These are phyloP conservation scores for Lasioglossum calceatum DNA, from an alignment of 2,888 invertebrate genomes.

Conservation along the genomic window DNA sequence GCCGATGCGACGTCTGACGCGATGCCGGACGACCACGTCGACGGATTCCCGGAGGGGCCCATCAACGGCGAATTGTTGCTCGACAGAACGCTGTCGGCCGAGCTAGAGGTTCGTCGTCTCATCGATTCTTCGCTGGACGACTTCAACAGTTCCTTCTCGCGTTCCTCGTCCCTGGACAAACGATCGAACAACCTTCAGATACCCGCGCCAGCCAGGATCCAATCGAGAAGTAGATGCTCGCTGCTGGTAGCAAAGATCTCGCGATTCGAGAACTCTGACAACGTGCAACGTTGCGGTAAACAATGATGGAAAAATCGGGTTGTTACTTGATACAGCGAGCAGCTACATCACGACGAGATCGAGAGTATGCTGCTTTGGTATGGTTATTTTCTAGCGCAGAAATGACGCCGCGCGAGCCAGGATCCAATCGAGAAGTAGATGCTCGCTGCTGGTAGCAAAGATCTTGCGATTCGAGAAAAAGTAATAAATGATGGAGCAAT, in stretches of 20 bases:
- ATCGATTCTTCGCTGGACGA: conserved; percentile 88
- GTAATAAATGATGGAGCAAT: neutral
- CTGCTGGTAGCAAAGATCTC: neutral
- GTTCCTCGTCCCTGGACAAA: conserved; percentile 87
- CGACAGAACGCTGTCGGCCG: conserved; percentile 87
- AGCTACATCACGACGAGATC: neutral
- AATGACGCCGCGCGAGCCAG: no score
- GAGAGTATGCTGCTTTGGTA: no score
- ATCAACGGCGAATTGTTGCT: conserved; percentile 85
- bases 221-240: conserved; percentile 1
- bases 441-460: neutral
- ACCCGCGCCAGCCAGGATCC: neutral
- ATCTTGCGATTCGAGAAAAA: neutral
- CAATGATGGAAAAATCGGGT: no score
- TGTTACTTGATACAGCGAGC: neutral
- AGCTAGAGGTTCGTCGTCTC: conserved; percentile 87
- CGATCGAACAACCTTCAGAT: neutral
- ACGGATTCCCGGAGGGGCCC: conserved; percentile 79
- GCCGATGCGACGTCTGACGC: conserved; percentile 76
- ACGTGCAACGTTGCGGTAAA: no score
- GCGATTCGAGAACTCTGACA: neutral
- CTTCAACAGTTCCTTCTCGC: conserved; percentile 87
- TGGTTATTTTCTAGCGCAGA: no score
- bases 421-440: neutral
- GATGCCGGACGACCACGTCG: conserved; percentile 83